A percentile compares a stretch with the other conserved stretches of the same genome.
These are phyloP conservation scores for Rhinopomastus cyanomelas DNA, from an alignment of 2,113 vertebrate genomes.

Conservation along the genomic window DNA sequence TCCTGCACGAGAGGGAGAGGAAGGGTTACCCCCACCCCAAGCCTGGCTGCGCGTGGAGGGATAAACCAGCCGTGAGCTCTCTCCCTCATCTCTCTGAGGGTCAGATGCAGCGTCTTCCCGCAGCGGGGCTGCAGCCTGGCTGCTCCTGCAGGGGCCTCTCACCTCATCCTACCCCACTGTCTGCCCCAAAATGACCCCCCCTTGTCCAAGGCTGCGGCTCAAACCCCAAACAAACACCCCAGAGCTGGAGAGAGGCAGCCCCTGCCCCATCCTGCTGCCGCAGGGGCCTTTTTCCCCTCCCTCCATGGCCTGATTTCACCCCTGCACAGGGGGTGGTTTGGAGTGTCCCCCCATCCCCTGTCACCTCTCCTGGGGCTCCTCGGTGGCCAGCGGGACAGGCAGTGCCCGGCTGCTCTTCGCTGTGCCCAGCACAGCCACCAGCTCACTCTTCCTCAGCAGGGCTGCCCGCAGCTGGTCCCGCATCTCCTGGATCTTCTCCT, in stretches of 20 bases:
- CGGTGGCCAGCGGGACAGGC: neutral
- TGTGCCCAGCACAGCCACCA: conserved; percentile 75
- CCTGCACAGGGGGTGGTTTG: neutral
- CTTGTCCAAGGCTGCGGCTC: too few relatives aligned
- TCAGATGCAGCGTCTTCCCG: neutral
- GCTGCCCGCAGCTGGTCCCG: conserved; percentile 77
- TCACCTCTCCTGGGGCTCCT: conserved; percentile 73
- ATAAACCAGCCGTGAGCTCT: neutral
- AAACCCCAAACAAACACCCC: fast-evolving
- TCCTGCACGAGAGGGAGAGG: neutral
- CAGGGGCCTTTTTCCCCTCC: neutral
- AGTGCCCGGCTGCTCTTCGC: neutral
- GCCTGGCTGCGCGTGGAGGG: neutral
- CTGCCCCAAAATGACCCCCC: neutral
- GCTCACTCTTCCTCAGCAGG: conserved; percentile 78
- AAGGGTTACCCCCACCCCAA: neutral
- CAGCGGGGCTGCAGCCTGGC: neutral
- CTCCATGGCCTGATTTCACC: neutral
- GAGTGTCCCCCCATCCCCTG: fast-evolving
- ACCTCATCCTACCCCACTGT: fast-evolving
- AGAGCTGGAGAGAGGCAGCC: neutral
- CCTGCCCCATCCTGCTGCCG: too few relatives aligned
- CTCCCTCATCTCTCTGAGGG: neutral
- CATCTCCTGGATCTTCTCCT: conserved; percentile 77
- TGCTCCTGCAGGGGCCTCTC: neutral